phyloP scores from a whole-genome alignment of 1,140 invertebrate genomes.

The Drosophila melanica region DNA sequence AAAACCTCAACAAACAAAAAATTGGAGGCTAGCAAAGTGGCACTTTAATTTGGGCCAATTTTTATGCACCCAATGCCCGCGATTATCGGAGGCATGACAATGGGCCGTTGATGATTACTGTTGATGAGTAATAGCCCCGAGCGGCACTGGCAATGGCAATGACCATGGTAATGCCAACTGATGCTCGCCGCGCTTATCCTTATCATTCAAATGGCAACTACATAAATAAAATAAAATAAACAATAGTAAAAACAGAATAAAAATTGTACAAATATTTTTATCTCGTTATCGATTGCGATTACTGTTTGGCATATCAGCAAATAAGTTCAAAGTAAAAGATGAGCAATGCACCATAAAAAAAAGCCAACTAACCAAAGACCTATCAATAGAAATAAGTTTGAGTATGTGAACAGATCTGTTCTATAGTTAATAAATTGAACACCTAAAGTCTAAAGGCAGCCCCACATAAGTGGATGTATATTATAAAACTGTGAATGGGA shows the following conservation, averaged over 20 bases:
- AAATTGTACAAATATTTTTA: slow-evolving; percentile 67
- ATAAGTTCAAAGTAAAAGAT: slow-evolving; percentile 63
- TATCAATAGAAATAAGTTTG: no score
- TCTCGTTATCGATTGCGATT: slow-evolving; percentile 76
- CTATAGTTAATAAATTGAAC: no score
- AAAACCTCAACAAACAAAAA: no score
- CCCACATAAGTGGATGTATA: no score
- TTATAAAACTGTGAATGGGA: no score
- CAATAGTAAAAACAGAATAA: slow-evolving; percentile 26
- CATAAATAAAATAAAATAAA: slow-evolving; percentile 6
- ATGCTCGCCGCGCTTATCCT: slow-evolving; percentile 25
- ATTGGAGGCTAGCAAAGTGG: not conserved
- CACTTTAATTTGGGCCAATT: slow-evolving; percentile 7
- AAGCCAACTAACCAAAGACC: not conserved
- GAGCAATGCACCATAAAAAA: slow-evolving; percentile 33
- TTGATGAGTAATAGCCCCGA: slow-evolving; percentile 27
- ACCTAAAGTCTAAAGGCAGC: no score
- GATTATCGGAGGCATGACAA: slow-evolving; percentile 27
- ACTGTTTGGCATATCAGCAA: slow-evolving; percentile 60
- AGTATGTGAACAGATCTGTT: no score
- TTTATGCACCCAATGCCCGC: slow-evolving; percentile 20
- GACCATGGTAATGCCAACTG: slow-evolving; percentile 12
- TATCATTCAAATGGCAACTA: slow-evolving; percentile 11
- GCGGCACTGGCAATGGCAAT: slow-evolving; percentile 17
- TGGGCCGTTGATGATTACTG: slow-evolving; percentile 32